Evolutionary conservation across 2,797 vertebrate species (phyloP), one percentile per base, ranked within the genome.

Genomic region (Alectoris magna): DNA sequence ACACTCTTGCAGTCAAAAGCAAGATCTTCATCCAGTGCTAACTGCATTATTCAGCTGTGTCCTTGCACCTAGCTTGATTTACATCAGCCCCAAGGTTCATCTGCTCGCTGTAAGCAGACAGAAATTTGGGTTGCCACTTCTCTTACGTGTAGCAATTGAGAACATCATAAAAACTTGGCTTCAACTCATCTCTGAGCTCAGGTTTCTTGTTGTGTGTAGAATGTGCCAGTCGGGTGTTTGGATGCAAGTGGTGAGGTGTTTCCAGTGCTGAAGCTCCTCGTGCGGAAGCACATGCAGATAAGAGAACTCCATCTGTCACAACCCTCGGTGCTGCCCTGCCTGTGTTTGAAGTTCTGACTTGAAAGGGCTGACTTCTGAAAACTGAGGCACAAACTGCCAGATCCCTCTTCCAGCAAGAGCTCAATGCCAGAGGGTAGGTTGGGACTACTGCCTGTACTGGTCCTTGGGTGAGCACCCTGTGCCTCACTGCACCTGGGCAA

Each of bases 301-400:
- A 49, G n/a, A 85, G 85, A 88, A 70, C 86, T 85, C 39, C 10
- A 43, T 41, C 72, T 84, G 77, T 95, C 72, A 49, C 84, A 84
- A 12, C 70, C 64, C 38, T 76, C 55, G 53, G 41, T 85, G 58
- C 58, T 88, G 81, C 56, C 90, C 59, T 39, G 77, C 38, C 62
- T 49, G 73, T 3, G 0, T 95, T 93, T 91, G 84, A 90, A 95
- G 73, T 75, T 81, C 46, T 92, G 59, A 85, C 78, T 90, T 94
- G 83, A 94, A 94, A 95, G 87, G 81, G 59, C 13, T 64, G 62
- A 62, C 75, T 91, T 84, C 49, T 79, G 76, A 94, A 79, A 92
- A 94, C 76, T 21, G 53, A 93, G 85, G 77, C 85, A 53, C 41
- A 12, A 56, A 46, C 29, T 73, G 56, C 70, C 64, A 92, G 72